Conservation (phyloP, 2,797 vertebrate genomes). For the Cetoscarus ocellatus region DNA sequence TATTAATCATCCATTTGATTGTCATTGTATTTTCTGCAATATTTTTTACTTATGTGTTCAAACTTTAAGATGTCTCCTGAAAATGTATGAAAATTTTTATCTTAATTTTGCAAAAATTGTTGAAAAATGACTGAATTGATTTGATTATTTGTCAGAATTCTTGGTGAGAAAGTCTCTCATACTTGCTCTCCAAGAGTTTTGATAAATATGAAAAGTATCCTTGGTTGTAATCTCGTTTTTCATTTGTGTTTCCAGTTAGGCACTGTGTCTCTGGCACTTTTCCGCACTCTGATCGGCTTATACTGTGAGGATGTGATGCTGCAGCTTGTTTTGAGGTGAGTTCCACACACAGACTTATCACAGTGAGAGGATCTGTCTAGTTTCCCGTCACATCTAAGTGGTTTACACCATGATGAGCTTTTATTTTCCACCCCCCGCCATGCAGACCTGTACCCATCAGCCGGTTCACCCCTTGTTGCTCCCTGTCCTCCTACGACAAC, state of each 20-base stretch:
- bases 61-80: too few relatives aligned
- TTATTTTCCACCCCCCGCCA: slow-evolving; percentile 21
- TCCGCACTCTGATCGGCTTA: slow-evolving; percentile 94
- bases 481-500: slow-evolving; percentile 7
- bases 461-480: not conserved
- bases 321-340: slow-evolving; percentile 95
- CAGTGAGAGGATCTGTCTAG: slow-evolving; percentile 12
- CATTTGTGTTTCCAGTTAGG: slow-evolving; percentile 86
- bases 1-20: too few relatives aligned
- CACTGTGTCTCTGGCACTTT: slow-evolving; percentile 95
- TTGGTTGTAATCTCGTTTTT: not conserved
- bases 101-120: too few relatives aligned
- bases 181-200: too few relatives aligned
- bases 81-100: too few relatives aligned
- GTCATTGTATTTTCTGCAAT: too few relatives aligned
- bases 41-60: too few relatives aligned
- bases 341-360: not conserved
- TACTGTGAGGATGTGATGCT: slow-evolving; percentile 99
- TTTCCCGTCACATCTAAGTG: slow-evolving; percentile 31
- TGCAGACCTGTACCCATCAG: slow-evolving; percentile 37
- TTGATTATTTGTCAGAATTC: too few relatives aligned
- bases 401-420: slow-evolving; percentile 48
- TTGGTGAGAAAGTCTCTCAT: too few relatives aligned
- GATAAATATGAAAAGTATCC: not conserved
- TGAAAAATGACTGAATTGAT: too few relatives aligned